Conservation (phyloP, 2,797 vertebrate genomes). For the Eulemur albifrons region DNA sequence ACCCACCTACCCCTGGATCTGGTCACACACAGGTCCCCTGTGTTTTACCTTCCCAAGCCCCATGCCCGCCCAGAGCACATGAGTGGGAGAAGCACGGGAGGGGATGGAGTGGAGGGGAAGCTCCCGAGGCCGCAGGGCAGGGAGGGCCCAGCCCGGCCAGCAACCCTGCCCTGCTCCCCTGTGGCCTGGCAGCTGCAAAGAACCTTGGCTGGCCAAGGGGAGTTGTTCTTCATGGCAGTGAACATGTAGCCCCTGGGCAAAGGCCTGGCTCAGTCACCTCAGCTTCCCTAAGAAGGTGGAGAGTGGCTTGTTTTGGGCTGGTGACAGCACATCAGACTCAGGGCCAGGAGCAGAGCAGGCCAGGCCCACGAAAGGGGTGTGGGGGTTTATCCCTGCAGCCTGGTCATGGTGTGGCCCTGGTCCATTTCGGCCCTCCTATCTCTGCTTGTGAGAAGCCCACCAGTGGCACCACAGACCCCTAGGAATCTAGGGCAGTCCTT, state of each 20-base stretch:
- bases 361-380: not conserved
- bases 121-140: not conserved
- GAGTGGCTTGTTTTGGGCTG: not conserved
- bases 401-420: not conserved
- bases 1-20: not conserved
- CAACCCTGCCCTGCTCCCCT: not conserved
- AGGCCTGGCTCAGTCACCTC: not conserved
- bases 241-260: not conserved
- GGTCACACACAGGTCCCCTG: not conserved
- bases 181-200: not conserved
- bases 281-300: not conserved
- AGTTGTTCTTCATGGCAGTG: not conserved
- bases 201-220: not conserved
- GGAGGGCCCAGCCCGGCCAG: not conserved
- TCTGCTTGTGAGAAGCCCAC: not conserved
- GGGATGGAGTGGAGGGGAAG: slow-evolving; percentile 13
- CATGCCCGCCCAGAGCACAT: not conserved
- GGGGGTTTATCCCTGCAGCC: not conserved
- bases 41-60: not conserved
- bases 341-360: not conserved
- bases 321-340: not conserved
- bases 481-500: not conserved
- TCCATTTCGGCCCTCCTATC: not conserved
- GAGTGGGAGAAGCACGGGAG: slow-evolving; percentile 45
- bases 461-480: not conserved